phyloP scores from a whole-genome alignment of 2,888 invertebrate genomes.

The Stramonita haemastoma region DNA sequence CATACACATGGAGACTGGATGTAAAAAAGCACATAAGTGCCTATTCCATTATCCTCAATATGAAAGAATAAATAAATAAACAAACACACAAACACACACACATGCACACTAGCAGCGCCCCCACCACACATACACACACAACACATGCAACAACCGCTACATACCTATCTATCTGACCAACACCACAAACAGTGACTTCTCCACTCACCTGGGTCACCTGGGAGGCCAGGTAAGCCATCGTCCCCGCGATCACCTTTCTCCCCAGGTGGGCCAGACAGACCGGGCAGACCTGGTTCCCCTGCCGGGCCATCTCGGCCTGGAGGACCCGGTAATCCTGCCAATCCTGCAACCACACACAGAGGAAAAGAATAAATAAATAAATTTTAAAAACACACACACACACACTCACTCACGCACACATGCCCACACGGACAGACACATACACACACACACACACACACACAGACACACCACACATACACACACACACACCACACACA shows the following conservation, averaged over 20 bases:
- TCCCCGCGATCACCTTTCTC: slow-evolving; percentile 72
- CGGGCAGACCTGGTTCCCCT: slow-evolving; percentile 63
- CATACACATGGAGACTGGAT: too few relatives aligned
- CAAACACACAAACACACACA: too few relatives aligned
- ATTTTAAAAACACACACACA: neutral
- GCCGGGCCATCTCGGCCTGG: slow-evolving; percentile 59
- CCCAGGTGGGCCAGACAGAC: slow-evolving; percentile 61
- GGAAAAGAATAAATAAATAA: too few relatives aligned
- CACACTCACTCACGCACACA: neutral
- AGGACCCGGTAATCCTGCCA: slow-evolving; percentile 64
- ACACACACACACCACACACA: neutral
- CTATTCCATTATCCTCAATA: too few relatives aligned
- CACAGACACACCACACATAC: slow-evolving; percentile 5
- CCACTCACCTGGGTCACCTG: slow-evolving; percentile 80
- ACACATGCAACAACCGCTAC: too few relatives aligned
- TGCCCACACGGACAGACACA: neutral
- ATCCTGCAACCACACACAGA: slow-evolving; percentile 53
- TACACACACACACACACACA: neutral
- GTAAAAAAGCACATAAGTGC: too few relatives aligned
- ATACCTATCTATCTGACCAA: neutral
- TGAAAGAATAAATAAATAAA: too few relatives aligned
- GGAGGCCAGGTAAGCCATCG: slow-evolving; percentile 73
- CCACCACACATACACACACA: too few relatives aligned
- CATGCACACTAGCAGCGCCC: too few relatives aligned
- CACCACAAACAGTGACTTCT: neutral